Evolutionary conservation across 2,113 vertebrate genomes (phyloP), one percentile per base, ranked within the genome.

Genomic region (Lipotes vexillifer): DNA sequence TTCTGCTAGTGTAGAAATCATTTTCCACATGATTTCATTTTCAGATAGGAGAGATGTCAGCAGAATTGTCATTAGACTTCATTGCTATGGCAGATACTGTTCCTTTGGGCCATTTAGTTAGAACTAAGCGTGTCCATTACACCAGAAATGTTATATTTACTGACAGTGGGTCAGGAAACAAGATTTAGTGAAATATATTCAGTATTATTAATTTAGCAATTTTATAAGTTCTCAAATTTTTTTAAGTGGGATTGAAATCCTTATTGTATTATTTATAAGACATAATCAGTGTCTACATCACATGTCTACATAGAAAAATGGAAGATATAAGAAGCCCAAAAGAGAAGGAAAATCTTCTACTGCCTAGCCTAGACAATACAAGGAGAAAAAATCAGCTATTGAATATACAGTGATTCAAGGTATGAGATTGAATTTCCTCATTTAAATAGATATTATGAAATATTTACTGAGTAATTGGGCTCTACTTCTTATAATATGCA

Each of bases 1-100:
- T 97, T 95, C 89, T 95, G 74, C 83, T 93, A 66, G 63, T 65
- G 25, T 38, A 38, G 69, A 97, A 97, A 96, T 90, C 15, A 90
- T 97, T 98, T 98, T 96, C 93, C 96, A 94, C 80, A 95, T 95
- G 96, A 92, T 81, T 96, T 98, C 93, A 78, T 93, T 94, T 95
- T 92, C 83, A 85, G 63, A 93, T 77, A 82, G 57, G 49, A 90
- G 65, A 72, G 20, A 88, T 94, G 93, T 96, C 92, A 93, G 52
- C 86, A 92, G 74, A 96, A 55, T 78, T 96, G 91, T 95, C 96
- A 74, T 92, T 95, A 85, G 61, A 95, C 44, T 84, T 93, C 89
- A 94, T 69, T 46, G n/a, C 63, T 86, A 9, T 91, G 86, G 68
- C 94, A 93, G 72, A 90, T 66, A 81, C 38, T 71, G 0, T 89